Evolutionary conservation across 2,797 vertebrate species (phyloP).

Genomic region (Anguilla marmorata): DNA sequence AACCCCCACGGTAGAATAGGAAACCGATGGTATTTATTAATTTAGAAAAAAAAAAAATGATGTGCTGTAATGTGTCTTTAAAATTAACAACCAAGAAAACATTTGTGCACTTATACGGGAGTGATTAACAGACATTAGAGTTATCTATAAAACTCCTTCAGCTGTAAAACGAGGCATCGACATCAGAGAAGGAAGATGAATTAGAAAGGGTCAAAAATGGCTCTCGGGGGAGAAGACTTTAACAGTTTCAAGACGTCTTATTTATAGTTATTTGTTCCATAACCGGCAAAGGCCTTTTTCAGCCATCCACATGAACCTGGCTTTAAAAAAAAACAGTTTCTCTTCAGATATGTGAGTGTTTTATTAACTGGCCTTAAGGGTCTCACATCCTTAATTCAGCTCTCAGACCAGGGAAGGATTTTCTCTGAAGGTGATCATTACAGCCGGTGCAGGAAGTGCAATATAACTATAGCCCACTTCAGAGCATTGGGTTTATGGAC

Average conservation of each 20-base stretch:
- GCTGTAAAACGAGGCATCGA: slow-evolving; percentile 12
- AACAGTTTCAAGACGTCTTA: slow-evolving; percentile 23
- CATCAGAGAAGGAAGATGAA: not conserved
- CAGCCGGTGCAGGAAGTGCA: slow-evolving; percentile 7
- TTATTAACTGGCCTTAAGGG: slow-evolving; percentile 33
- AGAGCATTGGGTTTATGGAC: slow-evolving; percentile 5
- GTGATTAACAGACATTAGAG: slow-evolving; percentile 16
- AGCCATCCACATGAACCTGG: slow-evolving; percentile 1
- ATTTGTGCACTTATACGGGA: slow-evolving; percentile 11
- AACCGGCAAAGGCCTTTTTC: slow-evolving; percentile 24
- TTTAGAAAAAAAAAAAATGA: slow-evolving; percentile 15
- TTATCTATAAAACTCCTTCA: slow-evolving; percentile 22
- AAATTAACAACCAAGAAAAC: slow-evolving; percentile 27
- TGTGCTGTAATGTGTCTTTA: slow-evolving; percentile 13
- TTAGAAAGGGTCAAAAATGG: slow-evolving; percentile 20
- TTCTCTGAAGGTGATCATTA: slow-evolving; percentile 20
- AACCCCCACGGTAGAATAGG: slow-evolving; percentile 5
- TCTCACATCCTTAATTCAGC: slow-evolving; percentile 30
- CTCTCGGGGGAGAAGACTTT: not conserved
- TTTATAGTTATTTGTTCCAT: slow-evolving; percentile 38
- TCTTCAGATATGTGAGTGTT: slow-evolving; percentile 24
- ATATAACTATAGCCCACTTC: slow-evolving; percentile 24
- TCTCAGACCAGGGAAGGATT: slow-evolving; percentile 5
- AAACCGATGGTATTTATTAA: slow-evolving; percentile 5
- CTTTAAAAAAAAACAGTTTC: slow-evolving; percentile 23